Percentiles rank a stretch among this genome's conserved stretches.
These are phyloP conservation scores for Condylura cristata DNA, from an alignment of 2,113 vertebrate genomes.

Conservation along the genomic window DNA sequence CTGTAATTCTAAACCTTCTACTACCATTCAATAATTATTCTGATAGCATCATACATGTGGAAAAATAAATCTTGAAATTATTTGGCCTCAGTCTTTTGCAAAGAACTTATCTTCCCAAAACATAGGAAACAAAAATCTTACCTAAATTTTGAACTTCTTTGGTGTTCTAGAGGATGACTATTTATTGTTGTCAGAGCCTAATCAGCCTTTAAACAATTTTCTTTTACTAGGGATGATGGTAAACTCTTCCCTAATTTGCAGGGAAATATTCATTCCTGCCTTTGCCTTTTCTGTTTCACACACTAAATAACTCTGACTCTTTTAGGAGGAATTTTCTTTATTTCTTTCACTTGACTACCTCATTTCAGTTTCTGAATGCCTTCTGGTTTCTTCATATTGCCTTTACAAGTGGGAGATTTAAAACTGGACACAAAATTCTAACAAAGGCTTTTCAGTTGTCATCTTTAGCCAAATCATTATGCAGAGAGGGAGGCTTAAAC, in stretches of 20 bases:
- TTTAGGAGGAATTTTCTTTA: constrained; percentile 15
- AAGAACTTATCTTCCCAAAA: neutral
- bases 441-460: constrained; percentile 3
- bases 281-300: neutral
- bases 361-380: neutral
- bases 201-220: neutral
- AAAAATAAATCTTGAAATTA: neutral
- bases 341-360: constrained; percentile 6
- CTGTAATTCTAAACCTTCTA: neutral
- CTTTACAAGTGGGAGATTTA: constrained; percentile 37
- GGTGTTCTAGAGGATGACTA: neutral
- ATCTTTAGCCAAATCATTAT: neutral
- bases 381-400: neutral
- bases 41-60: neutral
- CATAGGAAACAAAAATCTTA: neutral
- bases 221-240: neutral
- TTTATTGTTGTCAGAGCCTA: neutral
- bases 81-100: neutral
- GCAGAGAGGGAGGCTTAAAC: neutral
- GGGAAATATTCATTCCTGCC: neutral
- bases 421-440: constrained; percentile 38
- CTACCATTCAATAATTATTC: neutral
- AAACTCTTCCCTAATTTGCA: constrained; percentile 1
- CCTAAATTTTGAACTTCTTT: neutral
- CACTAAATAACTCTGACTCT: neutral